These are phyloP conservation scores for Neodiprion pinetum DNA, from an alignment of 1,140 invertebrate species.

Conservation along the genomic window DNA sequence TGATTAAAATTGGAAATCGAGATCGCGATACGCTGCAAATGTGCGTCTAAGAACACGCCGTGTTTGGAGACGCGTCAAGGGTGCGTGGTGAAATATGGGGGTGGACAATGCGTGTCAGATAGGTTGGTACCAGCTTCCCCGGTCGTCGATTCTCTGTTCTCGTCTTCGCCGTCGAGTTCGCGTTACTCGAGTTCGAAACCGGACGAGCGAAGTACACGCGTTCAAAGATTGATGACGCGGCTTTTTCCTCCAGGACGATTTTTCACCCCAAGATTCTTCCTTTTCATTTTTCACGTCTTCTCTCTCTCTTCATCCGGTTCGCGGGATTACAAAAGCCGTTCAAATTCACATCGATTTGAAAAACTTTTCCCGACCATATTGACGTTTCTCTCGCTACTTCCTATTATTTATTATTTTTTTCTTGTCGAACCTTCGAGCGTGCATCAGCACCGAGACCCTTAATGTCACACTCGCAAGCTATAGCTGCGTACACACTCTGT, in stretches of 20 bases:
- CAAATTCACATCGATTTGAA: constrained; percentile 20
- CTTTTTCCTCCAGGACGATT: background rate
- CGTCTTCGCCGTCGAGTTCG: background rate
- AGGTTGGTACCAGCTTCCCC: constrained; percentile 21
- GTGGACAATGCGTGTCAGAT: constrained; percentile 40
- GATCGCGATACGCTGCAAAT: no score
- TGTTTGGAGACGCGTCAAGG: constrained; percentile 19
- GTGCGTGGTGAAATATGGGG: constrained; percentile 39
- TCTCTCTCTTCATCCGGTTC: background rate
- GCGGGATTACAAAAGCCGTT: constrained; percentile 1
- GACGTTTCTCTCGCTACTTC: constrained; percentile 14
- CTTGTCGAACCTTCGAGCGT: background rate
- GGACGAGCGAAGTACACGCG: background rate
- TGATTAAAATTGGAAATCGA: no score
- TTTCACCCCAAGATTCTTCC: background rate
- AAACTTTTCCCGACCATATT: background rate
- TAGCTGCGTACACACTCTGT: background rate
- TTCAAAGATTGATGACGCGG: constrained; percentile 1
- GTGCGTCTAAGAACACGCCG: no score
- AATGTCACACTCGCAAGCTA: background rate
- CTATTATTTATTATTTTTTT: constrained; percentile 4
- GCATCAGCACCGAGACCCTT: background rate
- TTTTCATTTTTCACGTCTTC: background rate
- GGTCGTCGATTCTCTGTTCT: background rate
- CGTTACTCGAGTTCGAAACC: background rate